These are phyloP conservation scores for Dolichallabes microphthalmus DNA, from an alignment of 2,113 vertebrate species.

Conservation along the genomic window DNA sequence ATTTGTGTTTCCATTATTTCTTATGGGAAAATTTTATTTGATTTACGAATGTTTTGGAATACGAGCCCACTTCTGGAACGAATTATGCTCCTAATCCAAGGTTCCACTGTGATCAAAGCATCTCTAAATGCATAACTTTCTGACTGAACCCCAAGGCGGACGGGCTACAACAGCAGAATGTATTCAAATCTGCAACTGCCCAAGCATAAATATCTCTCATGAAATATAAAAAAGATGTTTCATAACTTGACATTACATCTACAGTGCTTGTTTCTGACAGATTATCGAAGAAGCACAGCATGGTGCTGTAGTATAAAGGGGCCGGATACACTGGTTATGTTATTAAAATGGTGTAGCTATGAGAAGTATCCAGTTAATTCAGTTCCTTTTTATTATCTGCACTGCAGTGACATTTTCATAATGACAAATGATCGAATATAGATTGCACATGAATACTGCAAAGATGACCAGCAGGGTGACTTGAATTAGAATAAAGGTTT, in stretches of 20 bases:
- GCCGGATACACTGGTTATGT: not conserved
- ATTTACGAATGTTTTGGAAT: too few species aligned
- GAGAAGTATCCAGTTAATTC: not conserved
- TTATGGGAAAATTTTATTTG: too few species aligned
- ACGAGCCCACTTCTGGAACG: too few species aligned
- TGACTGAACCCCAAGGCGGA: too few species aligned
- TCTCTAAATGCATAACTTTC: too few species aligned
- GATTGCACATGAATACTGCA: not conserved
- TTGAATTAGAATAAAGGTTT: not conserved
- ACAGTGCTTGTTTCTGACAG: not conserved
- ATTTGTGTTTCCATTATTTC: too few species aligned
- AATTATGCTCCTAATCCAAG: too few species aligned
- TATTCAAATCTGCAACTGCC: not conserved
- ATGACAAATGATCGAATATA: not conserved
- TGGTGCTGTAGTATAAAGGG: too few species aligned
- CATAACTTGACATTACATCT: not conserved
- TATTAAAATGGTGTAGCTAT: not conserved
- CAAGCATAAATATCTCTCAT: not conserved
- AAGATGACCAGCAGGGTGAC: not conserved
- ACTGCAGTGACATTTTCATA: constrained; percentile 1
- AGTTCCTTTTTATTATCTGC: not conserved
- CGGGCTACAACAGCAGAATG: too few species aligned
- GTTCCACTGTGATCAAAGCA: too few species aligned
- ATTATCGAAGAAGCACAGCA: not conserved
- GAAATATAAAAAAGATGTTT: not conserved